These are phyloP conservation scores for Yponomeuta malinellus DNA, from an alignment of 2,888 invertebrate species.

Conservation along the genomic window DNA sequence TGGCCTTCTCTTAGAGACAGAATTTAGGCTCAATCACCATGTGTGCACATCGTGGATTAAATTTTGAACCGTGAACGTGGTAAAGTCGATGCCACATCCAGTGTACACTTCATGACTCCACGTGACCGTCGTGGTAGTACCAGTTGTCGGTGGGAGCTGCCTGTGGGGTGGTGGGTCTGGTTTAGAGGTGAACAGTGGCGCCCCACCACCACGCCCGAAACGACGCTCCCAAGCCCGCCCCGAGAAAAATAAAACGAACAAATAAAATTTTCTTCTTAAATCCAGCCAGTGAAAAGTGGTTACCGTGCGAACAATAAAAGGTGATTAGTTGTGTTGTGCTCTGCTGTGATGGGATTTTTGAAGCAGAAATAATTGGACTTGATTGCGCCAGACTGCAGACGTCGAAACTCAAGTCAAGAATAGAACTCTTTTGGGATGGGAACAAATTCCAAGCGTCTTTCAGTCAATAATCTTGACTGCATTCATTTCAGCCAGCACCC, in stretches of 20 bases:
- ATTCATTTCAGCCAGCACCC: not conserved
- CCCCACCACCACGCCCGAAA: conserved; percentile 49
- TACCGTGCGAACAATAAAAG: not conserved
- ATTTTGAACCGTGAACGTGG: not conserved
- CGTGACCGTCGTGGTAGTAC: not conserved
- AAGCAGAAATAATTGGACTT: not conserved
- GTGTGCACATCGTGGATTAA: not conserved
- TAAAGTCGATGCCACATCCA: not conserved
- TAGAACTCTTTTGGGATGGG: not conserved
- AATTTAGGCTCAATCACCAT: too few relatives aligned
- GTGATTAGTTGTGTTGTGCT: not conserved
- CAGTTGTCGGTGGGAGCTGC: not conserved
- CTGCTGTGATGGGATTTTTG: not conserved
- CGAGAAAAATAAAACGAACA: not conserved
- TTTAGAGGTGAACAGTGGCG: conserved; percentile 56
- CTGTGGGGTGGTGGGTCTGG: conserved; percentile 24
- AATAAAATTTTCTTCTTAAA: not conserved
- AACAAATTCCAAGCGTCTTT: not conserved
- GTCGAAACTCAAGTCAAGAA: too few relatives aligned
- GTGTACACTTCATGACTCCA: not conserved
- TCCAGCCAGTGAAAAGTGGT: not conserved
- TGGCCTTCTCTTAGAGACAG: too few relatives aligned
- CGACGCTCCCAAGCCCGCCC: conserved; percentile 35
- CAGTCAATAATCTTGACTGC: not conserved
- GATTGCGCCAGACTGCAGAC: not conserved